Evolutionary conservation across 2,797 vertebrate species (phyloP), one percentile per base, ranked within the genome.

Genomic region (Coregonus ussuriensis): DNA sequence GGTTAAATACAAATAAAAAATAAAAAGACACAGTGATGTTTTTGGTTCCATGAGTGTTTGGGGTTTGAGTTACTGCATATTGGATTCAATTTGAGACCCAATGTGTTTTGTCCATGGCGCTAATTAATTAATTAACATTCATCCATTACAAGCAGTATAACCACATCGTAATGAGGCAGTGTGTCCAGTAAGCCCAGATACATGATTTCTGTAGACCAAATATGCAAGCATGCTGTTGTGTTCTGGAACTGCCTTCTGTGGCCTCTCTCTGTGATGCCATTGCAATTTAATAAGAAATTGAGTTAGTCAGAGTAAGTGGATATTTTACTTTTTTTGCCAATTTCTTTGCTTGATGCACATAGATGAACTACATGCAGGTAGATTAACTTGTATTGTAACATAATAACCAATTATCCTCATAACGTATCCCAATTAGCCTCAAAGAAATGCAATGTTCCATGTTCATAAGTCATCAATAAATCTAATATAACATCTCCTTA

Each of bases 391-490:
- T 86, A 67, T 25, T 25, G 80, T 92, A 92, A 91, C 89, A 93
- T 83, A 91, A 91, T 93, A 89, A 91, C 91, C 91, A 91, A 91
- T 93, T 91, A 93, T 82, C 75, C 71, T 85, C 78, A 81, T 89
- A 84, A 87, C 84, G 83, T 90, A 93, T 93, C 91, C 82, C 87
- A 85, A 87, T 93, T 91, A 92, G 77, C 83, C 88, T 89, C 69
- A 72, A 88, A 88, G 89, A 90, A 88, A 89, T 31, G 82, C 90
- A 88, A 88, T 83, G 87, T 87, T 88, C 83, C 88, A 80, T 86
- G 91, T 89, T 93, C 92, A 92, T 94, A 88, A 87, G 92, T 93
- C 93, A 94, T 93, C 86, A 91, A 89, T 86, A 89, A 94, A 95
- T 94, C 90, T 90, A 94, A 94, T 94, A 93, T 81, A 89, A 88